Percentiles rank a stretch among this genome's conserved stretches.
phyloP scores from a whole-genome alignment of 1,140 invertebrate genomes.

The Potamilus streckersoni region DNA sequence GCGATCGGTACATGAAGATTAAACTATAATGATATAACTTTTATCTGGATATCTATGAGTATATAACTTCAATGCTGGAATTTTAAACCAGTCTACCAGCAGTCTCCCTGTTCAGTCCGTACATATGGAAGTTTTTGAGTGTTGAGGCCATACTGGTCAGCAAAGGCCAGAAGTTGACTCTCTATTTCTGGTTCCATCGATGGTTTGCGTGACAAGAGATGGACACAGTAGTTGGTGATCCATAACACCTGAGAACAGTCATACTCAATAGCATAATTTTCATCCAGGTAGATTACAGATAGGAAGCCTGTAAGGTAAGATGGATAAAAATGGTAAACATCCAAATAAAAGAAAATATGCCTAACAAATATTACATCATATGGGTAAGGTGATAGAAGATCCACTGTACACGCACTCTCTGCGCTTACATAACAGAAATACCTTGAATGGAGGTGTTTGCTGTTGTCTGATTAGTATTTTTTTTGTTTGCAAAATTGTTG shows the following conservation, averaged over 20 bases:
- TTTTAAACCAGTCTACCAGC: constrained; percentile 34
- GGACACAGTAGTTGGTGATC: constrained; percentile 61
- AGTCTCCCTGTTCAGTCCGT: constrained; percentile 40
- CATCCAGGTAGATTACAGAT: constrained; percentile 61
- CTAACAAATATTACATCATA: too few relatives aligned
- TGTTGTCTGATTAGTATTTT: too few relatives aligned
- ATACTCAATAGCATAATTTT: constrained; percentile 62
- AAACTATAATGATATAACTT: too few relatives aligned
- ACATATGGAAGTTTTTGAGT: constrained; percentile 43
- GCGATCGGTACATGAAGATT: too few relatives aligned
- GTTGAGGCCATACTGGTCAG: constrained; percentile 38
- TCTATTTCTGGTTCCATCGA: constrained; percentile 37
- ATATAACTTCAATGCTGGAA: too few relatives aligned
- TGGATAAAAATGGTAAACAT: not conserved
- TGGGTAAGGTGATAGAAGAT: too few relatives aligned
- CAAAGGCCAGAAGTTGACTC: constrained; percentile 42
- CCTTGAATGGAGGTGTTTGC: too few relatives aligned
- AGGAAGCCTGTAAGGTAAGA: constrained; percentile 54
- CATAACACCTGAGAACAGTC: constrained; percentile 56
- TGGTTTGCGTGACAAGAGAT: constrained; percentile 59
- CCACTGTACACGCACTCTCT: too few relatives aligned
- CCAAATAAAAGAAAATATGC: too few relatives aligned
- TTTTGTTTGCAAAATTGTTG: too few relatives aligned
- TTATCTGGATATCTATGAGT: too few relatives aligned
- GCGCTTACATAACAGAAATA: too few relatives aligned